Evolutionary conservation across 2,113 vertebrate species (phyloP).

Genomic region (Lates calcarifer): DNA sequence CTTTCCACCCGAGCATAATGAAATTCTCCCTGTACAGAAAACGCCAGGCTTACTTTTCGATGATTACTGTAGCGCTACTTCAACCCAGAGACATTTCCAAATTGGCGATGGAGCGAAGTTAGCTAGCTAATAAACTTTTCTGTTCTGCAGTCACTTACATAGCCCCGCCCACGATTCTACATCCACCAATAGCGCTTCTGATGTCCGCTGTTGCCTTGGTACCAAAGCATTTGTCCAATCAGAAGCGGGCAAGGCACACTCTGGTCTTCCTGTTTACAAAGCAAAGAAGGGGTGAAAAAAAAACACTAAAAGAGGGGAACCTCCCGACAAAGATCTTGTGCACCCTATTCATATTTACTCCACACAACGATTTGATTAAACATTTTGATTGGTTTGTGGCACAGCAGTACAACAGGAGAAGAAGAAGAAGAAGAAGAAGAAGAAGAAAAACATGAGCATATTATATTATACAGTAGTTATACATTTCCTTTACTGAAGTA

Average conservation of each 20-base stretch:
- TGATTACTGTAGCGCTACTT: not conserved
- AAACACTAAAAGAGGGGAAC: too few species aligned
- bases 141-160: constrained; percentile 36
- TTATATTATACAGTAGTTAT: too few species aligned
- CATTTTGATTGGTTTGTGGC: not conserved
- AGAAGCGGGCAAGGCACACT: not conserved
- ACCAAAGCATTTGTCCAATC: constrained; percentile 59
- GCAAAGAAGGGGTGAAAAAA: too few species aligned
- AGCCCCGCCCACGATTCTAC: constrained; percentile 38
- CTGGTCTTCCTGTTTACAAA: constrained; percentile 52
- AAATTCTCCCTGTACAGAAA: not conserved
- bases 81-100: constrained; percentile 8
- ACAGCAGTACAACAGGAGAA: too few species aligned
- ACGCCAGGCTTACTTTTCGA: constrained; percentile 32
- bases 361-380: not conserved
- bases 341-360: too few species aligned
- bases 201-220: constrained; percentile 49
- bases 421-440: too few species aligned
- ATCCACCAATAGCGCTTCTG: constrained; percentile 44
- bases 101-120: constrained; percentile 46
- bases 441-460: too few species aligned
- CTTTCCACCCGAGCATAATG: not conserved
- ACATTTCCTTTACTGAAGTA: too few species aligned
- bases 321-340: not conserved
- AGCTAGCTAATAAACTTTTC: constrained; percentile 79